These are phyloP conservation scores for Zoanthus sociatus DNA, from an alignment of 92 coral and sea anemone species.

Conservation along the genomic window DNA sequence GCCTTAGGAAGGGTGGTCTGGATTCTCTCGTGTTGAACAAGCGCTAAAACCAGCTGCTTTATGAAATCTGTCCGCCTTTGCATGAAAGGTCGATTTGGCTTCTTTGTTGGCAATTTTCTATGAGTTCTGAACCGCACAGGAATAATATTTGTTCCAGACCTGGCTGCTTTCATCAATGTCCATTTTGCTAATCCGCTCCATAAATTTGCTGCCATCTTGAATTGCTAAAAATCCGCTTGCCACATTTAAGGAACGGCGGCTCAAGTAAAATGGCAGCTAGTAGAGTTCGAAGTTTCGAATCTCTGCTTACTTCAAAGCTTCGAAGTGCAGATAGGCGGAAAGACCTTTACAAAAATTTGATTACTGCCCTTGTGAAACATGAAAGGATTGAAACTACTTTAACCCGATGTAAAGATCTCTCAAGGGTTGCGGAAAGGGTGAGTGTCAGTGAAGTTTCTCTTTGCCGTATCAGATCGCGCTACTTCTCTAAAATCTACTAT, in stretches of 20 bases:
- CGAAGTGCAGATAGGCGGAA: constrained; percentile 87
- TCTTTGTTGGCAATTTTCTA: constrained; percentile 86
- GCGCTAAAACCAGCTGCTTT: constrained; percentile 81
- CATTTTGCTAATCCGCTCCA: constrained; percentile 37
- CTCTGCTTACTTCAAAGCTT: constrained; percentile 88
- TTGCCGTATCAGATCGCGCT: too few species aligned
- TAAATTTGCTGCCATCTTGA: constrained; percentile 76
- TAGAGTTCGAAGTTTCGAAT: constrained; percentile 87
- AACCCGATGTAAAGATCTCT: constrained; percentile 92
- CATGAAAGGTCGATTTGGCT: constrained; percentile 81
- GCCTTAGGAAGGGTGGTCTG: constrained; percentile 97
- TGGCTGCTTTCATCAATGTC: constrained; percentile 47
- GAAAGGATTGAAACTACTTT: constrained; percentile 98
- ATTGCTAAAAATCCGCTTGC: not conserved
- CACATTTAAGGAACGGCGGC: constrained; percentile 4
- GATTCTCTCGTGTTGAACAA: constrained; percentile 90
- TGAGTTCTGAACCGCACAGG: constrained; percentile 84
- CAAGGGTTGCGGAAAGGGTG: constrained; percentile 98
- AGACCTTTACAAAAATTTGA: constrained; percentile 84
- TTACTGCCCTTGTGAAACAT: constrained; percentile 96
- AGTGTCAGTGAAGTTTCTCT: constrained; percentile 40
- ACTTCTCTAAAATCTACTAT: too few species aligned
- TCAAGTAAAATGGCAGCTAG: constrained; percentile 92
- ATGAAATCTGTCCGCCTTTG: constrained; percentile 91
- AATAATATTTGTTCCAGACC: constrained; percentile 64